These are phyloP conservation scores for Strigamia transsilvanica DNA, from an alignment of 2,888 invertebrate species.

Conservation along the genomic window DNA sequence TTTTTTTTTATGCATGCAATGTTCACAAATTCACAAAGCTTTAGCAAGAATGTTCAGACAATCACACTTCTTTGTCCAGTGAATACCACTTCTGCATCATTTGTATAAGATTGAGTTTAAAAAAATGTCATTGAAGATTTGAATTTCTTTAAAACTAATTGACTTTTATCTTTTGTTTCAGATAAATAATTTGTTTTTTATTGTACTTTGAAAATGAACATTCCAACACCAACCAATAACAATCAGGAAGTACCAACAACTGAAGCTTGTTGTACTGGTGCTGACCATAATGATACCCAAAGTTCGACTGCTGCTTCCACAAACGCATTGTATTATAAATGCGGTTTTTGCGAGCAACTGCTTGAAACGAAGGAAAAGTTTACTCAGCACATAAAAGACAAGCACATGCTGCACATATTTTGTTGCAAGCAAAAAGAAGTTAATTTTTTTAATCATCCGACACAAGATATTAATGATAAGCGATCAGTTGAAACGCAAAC, in stretches of 20 bases:
- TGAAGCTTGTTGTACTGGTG: background rate
- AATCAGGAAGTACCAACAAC: background rate
- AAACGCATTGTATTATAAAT: background rate
- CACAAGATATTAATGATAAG: background rate
- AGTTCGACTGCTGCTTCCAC: background rate
- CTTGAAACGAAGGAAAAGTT: background rate
- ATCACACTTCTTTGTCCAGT: no score
- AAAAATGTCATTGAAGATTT: no score
- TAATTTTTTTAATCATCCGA: background rate
- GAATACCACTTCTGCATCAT: no score
- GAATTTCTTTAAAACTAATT: background rate
- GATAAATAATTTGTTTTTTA: background rate
- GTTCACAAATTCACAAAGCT: no score
- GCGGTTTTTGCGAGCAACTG: background rate
- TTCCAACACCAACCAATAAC: background rate
- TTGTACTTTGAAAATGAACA: background rate
- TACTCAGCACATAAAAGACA: background rate
- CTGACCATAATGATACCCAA: background rate
- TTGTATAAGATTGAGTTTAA: no score
- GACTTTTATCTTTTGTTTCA: background rate
- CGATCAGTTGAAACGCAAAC: background rate
- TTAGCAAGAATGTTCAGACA: no score
- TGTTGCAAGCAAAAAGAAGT: background rate
- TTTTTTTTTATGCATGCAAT: no score
- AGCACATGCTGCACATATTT: conserved; percentile 14